Percentiles rank a stretch among this genome's conserved stretches.
phyloP scores from a whole-genome alignment of 2,113 vertebrate species.

The Megaleporinus macrocephalus region DNA sequence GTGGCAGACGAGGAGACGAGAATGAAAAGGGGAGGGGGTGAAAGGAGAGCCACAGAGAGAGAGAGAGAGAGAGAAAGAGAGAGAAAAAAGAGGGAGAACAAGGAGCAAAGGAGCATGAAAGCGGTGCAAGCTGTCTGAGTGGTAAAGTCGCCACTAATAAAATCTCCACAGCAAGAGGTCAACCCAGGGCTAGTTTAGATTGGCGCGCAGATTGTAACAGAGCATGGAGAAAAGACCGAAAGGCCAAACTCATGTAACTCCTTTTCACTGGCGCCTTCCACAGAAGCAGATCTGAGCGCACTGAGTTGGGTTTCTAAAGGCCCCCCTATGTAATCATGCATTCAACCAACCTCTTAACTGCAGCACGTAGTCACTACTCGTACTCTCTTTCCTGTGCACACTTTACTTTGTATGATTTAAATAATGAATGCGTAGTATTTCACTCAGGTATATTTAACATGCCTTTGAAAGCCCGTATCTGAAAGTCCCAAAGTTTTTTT shows the following conservation, averaged over 20 bases:
- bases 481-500: background rate
- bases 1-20: constrained; percentile 57
- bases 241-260: constrained; percentile 36
- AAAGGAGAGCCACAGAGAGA: background rate
- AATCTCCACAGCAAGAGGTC: constrained; percentile 74
- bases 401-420: background rate
- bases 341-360: background rate
- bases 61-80: background rate
- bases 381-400: background rate
- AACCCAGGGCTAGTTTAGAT: constrained; percentile 69
- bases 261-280: constrained; percentile 20
- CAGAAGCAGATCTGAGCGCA: background rate
- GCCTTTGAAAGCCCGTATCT: background rate
- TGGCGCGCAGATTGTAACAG: constrained; percentile 71
- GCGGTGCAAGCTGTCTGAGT: constrained; percentile 70
- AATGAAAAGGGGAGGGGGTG: constrained; percentile 23
- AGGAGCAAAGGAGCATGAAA: constrained; percentile 65
- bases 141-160: constrained; percentile 78
- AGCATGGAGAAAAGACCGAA: constrained; percentile 72
- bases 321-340: background rate
- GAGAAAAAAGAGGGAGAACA: constrained; percentile 9
- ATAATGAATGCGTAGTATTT: background rate
- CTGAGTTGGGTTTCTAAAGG: background rate
- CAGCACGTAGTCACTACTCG: background rate
- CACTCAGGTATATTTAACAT: background rate